These are phyloP conservation scores for Halcyon senegalensis DNA, from an alignment of 2,113 vertebrate genomes.

Conservation along the genomic window DNA sequence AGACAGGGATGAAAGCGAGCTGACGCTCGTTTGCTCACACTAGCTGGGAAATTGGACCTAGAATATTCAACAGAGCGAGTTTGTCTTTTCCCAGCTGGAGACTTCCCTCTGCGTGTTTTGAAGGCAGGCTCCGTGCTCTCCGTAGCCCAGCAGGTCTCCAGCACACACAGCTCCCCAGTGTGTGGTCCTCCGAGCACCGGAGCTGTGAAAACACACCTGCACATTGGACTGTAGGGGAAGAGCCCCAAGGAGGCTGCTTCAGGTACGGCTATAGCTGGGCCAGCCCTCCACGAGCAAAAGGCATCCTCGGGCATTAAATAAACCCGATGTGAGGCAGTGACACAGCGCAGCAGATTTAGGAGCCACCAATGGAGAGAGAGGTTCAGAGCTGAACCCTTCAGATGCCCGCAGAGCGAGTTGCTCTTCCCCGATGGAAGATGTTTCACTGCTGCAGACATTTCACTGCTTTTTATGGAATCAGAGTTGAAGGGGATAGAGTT, in stretches of 20 bases:
- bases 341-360: background rate
- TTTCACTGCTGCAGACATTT: background rate
- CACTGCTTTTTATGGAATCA: background rate
- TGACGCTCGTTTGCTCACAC: background rate
- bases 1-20: background rate
- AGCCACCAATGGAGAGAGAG: background rate
- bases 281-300: background rate
- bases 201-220: background rate
- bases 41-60: background rate
- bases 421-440: background rate
- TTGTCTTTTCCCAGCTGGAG: conserved; percentile 37
- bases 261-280: background rate
- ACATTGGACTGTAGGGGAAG: rapidly evolving
- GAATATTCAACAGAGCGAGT: background rate
- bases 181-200: rapidly evolving
- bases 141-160: background rate
- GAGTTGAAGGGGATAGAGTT: background rate
- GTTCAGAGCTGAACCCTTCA: background rate
- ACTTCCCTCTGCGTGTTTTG: background rate
- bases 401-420: background rate
- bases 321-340: rapidly evolving
- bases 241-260: rapidly evolving
- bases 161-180: background rate
- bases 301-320: rapidly evolving
- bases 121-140: background rate